Base-by-base conservation (phyloP, 2,797 vertebrate genomes). In the Gadopsis marmoratus region DNA sequence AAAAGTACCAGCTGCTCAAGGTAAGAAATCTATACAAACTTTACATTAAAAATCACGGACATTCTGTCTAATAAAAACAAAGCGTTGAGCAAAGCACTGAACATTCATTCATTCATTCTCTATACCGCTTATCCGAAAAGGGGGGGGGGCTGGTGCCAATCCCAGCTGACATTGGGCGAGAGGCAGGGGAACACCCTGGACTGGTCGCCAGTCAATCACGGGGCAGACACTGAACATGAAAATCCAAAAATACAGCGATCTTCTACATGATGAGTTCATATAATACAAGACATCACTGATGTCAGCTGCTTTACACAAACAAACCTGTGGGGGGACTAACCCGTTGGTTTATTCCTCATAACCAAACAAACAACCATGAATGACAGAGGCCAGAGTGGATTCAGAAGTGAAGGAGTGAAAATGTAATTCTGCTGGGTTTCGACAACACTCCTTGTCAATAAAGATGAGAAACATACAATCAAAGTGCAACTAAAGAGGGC, bases 281-380 rank as follows among this genome's bases (percentile, higher is more conserved):
- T 96, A 95, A 94, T 96, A 96, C 97, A 96, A 95, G 97, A 99
- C 97, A 98, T 98, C 97, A 98, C 96, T 98, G 97, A 99, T 97
- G 97, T 97, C 97, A 97, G 96, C 95, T 96, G 96, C 96, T 96
- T 95, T 96, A 96, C 95, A 97, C 95, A 97, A 87, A 97, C 97
- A 97, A 97, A 97, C 96, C 97, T 92, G 78, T 60, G 21, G 55
- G 71, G 68, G 74, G 41, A 61, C 53, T 1, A 26, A 69, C 83
- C 91, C 95, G 83, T 87, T 88, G 96, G 96, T 96, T 97, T 93
- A 97, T 95, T 97, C 93, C 68, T 69, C 66, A 56, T 35, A 75
- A 81, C 74, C 80, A 62, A 85, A 90, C 78, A 72, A 71, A 86
- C 69, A 58, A 81, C 78, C 43, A 13, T 45, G 83, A 77, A 13